Percentiles rank a stretch among this genome's conserved stretches.
Evolutionary conservation across 2,888 invertebrate genomes (phyloP).

Genomic region (Pollenia amentaria): DNA sequence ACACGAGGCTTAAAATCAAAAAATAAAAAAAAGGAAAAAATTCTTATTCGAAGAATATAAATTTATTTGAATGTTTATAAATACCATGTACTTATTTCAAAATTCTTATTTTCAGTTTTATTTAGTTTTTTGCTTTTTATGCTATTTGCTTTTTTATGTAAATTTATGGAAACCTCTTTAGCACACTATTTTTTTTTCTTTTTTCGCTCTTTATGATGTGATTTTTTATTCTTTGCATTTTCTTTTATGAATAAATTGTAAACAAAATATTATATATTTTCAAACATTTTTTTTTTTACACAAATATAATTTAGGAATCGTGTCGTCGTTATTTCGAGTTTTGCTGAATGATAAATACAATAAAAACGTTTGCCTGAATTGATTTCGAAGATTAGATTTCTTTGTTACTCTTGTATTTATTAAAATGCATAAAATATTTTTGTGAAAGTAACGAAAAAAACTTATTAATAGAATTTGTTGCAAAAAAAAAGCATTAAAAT

Average conservation of each 20-base stretch:
- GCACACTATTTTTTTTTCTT: background rate
- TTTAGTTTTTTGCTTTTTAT: conserved; percentile 2
- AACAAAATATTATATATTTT: conserved; percentile 40
- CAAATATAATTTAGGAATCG: conserved; percentile 38
- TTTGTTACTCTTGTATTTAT: conserved; percentile 14
- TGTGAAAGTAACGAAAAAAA: background rate
- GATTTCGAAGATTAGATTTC: conserved; percentile 59
- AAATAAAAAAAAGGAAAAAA: background rate
- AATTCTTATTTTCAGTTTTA: conserved; percentile 50
- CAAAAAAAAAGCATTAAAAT: too few relatives aligned
- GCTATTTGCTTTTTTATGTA: conserved; percentile 21
- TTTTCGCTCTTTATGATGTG: conserved; percentile 12
- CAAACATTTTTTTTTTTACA: conserved; percentile 27
- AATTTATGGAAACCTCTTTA: conserved; percentile 55
- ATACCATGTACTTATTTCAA: conserved; percentile 32
- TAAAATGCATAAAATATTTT: background rate
- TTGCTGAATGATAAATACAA: conserved; percentile 11
- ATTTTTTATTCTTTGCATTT: conserved; percentile 30
- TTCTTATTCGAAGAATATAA: conserved; percentile 9
- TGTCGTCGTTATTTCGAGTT: conserved; percentile 22
- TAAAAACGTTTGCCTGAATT: conserved; percentile 61
- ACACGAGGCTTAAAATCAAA: conserved; percentile 29
- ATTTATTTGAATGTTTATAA: conserved; percentile 31
- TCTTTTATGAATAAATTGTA: conserved; percentile 13
- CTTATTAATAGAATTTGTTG: too few relatives aligned